These are phyloP conservation scores for Limnephilus rhombicus DNA, from an alignment of 2,888 invertebrate genomes.

Conservation along the genomic window DNA sequence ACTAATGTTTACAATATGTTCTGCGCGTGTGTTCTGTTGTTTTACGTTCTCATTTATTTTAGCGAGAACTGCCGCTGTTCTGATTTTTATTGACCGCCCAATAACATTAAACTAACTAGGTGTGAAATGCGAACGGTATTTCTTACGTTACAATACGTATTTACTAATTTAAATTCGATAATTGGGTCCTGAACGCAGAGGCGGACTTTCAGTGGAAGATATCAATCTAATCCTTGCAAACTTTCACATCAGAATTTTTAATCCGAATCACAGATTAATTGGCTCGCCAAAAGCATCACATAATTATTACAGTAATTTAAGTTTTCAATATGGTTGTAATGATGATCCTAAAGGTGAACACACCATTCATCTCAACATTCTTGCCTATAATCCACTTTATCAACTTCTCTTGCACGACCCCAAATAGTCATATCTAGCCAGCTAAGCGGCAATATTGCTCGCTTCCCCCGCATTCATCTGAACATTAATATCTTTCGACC, in stretches of 20 bases:
- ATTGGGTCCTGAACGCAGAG: background rate
- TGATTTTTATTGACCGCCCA: background rate
- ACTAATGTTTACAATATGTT: conserved; percentile 17
- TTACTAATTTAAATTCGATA: background rate
- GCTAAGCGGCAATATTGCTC: too few relatives aligned
- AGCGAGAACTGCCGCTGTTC: background rate
- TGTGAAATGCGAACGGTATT: background rate
- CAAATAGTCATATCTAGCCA: too few relatives aligned
- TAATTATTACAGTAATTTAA: too few relatives aligned
- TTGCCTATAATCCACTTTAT: too few relatives aligned
- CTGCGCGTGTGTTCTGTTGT: conserved; percentile 4
- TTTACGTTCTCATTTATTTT: conserved; percentile 18
- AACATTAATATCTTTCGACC: too few relatives aligned
- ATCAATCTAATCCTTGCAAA: background rate
- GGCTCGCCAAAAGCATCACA: too few relatives aligned
- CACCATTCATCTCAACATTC: too few relatives aligned
- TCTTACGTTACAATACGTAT: background rate
- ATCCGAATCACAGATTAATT: too few relatives aligned
- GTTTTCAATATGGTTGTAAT: too few relatives aligned
- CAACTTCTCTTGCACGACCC: too few relatives aligned
- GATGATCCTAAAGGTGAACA: too few relatives aligned
- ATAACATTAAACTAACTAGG: conserved; percentile 13
- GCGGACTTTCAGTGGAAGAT: background rate
- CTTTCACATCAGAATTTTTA: background rate
- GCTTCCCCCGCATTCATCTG: too few relatives aligned